phyloP scores from a whole-genome alignment of 2,888 invertebrate genomes.

The Drosophila suboccidentalis region DNA sequence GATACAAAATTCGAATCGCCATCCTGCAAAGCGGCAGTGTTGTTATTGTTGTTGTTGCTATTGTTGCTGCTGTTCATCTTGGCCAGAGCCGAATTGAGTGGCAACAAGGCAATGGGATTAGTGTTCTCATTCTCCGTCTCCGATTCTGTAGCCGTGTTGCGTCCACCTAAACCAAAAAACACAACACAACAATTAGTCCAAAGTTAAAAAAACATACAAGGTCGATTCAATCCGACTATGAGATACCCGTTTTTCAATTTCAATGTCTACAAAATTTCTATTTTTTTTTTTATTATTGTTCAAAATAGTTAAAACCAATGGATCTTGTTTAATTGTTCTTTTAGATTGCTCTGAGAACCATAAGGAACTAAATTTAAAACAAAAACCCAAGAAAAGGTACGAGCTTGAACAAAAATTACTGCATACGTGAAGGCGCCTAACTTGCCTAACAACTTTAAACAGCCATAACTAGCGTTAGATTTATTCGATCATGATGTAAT shows the following conservation, averaged over 20 bases:
- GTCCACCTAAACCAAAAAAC: constrained; percentile 55
- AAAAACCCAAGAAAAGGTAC: no score
- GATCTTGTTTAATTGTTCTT: no score
- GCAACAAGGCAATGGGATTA: constrained; percentile 72
- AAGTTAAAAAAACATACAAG: background rate
- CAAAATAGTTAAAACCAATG: no score
- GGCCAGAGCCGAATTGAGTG: constrained; percentile 40
- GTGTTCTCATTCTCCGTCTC: constrained; percentile 81
- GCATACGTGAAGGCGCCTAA: no score
- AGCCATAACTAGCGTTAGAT: no score
- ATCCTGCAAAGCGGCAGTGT: constrained; percentile 65
- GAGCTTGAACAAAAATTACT: no score
- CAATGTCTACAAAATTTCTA: no score
- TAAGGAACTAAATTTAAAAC: no score
- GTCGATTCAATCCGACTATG: background rate
- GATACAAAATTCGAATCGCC: constrained; percentile 84
- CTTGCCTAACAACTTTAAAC: no score
- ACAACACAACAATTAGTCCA: constrained; percentile 5
- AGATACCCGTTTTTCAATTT: background rate
- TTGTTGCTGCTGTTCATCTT: constrained; percentile 50
- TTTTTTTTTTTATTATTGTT: no score
- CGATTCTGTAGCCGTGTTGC: constrained; percentile 79
- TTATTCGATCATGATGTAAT: no score
- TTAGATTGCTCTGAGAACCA: no score
- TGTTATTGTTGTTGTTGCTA: constrained; percentile 47